A percentile compares a stretch with the other conserved stretches of the same genome.
These are phyloP conservation scores for Protomyctophum bolini DNA, from an alignment of 2,113 vertebrate species.

Conservation along the genomic window DNA sequence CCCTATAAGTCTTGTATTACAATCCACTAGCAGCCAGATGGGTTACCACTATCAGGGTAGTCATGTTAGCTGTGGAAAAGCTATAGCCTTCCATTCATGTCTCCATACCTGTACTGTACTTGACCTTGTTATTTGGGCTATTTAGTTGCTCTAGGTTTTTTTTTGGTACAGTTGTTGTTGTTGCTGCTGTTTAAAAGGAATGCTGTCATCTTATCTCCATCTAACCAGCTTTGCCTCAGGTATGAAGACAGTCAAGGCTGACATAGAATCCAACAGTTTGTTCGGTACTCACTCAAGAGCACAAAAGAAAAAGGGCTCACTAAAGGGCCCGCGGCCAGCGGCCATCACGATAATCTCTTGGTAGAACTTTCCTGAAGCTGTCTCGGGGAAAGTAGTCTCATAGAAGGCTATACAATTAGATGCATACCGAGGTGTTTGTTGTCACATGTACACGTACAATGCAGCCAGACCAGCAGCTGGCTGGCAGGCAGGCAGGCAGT, in stretches of 20 bases:
- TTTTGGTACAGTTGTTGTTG: constrained; percentile 22
- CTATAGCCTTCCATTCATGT: background rate
- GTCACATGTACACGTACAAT: too few species aligned
- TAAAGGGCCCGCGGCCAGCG: constrained; percentile 14
- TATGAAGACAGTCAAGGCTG: constrained; percentile 47
- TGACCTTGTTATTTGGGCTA: background rate
- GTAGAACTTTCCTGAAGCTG: too few species aligned
- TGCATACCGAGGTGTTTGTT: too few species aligned
- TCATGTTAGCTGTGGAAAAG: background rate
- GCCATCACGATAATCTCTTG: too few species aligned
- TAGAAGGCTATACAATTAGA: too few species aligned
- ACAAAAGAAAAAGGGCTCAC: constrained; percentile 48
- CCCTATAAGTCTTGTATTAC: constrained; percentile 13
- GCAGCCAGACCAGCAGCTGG: too few species aligned
- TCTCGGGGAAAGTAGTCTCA: too few species aligned
- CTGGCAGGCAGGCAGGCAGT: too few species aligned
- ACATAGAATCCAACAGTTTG: constrained; percentile 42
- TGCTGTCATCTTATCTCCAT: constrained; percentile 51
- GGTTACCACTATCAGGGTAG: background rate
- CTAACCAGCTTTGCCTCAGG: constrained; percentile 45
- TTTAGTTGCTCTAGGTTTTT: background rate
- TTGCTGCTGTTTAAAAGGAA: constrained; percentile 34
- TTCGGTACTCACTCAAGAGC: constrained; percentile 16
- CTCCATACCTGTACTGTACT: background rate
- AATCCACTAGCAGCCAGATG: constrained; percentile 2